Evolutionary conservation across 2,113 vertebrate genomes (phyloP).

Genomic region (Etheostoma cragini): DNA sequence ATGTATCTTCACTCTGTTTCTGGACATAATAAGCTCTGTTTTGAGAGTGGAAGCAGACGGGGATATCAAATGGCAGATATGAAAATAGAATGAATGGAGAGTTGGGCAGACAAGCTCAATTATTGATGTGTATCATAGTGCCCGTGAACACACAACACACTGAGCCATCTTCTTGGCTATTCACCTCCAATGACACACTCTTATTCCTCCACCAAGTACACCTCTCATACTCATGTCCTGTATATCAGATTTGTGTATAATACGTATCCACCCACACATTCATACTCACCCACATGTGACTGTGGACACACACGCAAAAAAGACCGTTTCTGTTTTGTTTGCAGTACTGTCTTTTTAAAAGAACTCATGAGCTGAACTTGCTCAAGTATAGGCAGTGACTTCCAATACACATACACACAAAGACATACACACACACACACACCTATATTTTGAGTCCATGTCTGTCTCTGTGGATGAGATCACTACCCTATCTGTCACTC

Average conservation of each 20-base stretch:
- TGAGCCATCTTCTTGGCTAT: slow-evolving; percentile 60
- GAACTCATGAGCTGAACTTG: slow-evolving; percentile 27
- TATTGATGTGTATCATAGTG: slow-evolving; percentile 78
- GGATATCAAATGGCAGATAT: slow-evolving; percentile 79
- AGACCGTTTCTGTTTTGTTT: slow-evolving; percentile 21
- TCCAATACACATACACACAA: slow-evolving; percentile 25
- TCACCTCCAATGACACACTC: slow-evolving; percentile 63
- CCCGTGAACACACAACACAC: slow-evolving; percentile 64
- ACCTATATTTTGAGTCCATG: slow-evolving; percentile 45
- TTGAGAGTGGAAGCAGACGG: slow-evolving; percentile 64
- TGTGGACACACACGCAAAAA: slow-evolving; percentile 6
- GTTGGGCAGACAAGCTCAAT: slow-evolving; percentile 60
- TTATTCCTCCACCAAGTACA: slow-evolving; percentile 51
- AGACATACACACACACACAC: slow-evolving; percentile 11
- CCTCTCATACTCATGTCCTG: slow-evolving; percentile 40
- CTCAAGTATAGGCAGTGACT: slow-evolving; percentile 34
- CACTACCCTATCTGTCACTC: slow-evolving; percentile 61
- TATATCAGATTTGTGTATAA: slow-evolving; percentile 44
- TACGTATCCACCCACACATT: slow-evolving; percentile 20
- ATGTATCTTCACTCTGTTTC: slow-evolving; percentile 42
- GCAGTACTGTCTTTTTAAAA: slow-evolving; percentile 7
- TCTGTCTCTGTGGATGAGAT: slow-evolving; percentile 75
- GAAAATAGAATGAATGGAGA: slow-evolving; percentile 77
- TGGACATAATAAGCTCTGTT: slow-evolving; percentile 55
- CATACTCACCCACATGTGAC: not conserved